These are phyloP conservation scores for Drosophila subobscura DNA, from an alignment of 1,140 invertebrate genomes.

Conservation along the genomic window DNA sequence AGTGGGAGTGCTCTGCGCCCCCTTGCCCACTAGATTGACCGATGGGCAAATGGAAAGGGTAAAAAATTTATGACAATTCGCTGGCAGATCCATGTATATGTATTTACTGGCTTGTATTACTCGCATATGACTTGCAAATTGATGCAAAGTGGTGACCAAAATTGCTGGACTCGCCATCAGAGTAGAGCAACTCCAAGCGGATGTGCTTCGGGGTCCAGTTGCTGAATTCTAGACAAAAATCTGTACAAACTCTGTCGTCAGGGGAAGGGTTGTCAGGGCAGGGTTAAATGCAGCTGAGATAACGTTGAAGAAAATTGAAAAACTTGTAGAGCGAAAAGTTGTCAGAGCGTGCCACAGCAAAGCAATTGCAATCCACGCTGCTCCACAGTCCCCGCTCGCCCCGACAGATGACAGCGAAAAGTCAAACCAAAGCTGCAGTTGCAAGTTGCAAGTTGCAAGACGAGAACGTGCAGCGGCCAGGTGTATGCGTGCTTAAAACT, in stretches of 20 bases:
- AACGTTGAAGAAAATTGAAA: conserved; percentile 62
- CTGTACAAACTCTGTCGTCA: conserved; percentile 41
- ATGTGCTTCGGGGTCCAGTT: conserved; percentile 32
- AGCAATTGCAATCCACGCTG: background rate
- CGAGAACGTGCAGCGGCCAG: conserved; percentile 11
- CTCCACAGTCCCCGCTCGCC: background rate
- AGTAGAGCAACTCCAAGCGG: conserved; percentile 9
- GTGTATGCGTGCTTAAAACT: conserved; percentile 43
- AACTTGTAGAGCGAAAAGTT: conserved; percentile 65
- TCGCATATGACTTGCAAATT: conserved; percentile 14
- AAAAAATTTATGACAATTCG: no score
- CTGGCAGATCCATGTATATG: no score
- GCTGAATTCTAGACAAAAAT: conserved; percentile 30
- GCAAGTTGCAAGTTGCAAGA: conserved; percentile 10
- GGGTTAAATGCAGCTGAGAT: conserved; percentile 46
- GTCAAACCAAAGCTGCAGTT: conserved; percentile 9
- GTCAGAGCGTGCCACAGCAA: conserved; percentile 45
- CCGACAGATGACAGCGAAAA: conserved; percentile 19
- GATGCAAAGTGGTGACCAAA: conserved; percentile 21
- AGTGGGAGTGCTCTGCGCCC: conserved; percentile 13
- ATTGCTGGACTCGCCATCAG: background rate
- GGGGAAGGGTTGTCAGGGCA: conserved; percentile 10
- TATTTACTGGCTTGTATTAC: background rate
- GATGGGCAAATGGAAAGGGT: no score
- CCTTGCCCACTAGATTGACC: no score